Evolutionary conservation across 2,797 vertebrate genomes (phyloP).

Genomic region (Crotalus adamanteus): DNA sequence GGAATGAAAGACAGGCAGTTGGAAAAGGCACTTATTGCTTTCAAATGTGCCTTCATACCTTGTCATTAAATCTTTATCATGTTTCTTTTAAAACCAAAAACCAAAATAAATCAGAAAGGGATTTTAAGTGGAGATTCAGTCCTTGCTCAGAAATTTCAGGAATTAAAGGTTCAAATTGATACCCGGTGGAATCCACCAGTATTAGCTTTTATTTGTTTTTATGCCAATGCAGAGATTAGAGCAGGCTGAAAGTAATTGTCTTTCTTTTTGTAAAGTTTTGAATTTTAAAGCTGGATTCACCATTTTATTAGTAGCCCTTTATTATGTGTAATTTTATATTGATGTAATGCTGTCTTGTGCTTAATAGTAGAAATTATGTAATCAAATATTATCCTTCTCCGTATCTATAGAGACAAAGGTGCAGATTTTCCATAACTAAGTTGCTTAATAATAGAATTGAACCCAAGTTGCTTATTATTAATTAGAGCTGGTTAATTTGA

Average conservation of each 20-base stretch:
- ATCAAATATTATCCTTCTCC: not conserved
- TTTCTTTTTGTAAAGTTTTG: not conserved
- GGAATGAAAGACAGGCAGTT: constrained; percentile 16
- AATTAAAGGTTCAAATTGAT: not conserved
- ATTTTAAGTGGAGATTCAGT: not conserved
- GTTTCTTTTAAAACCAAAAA: not conserved
- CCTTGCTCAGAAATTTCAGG: not conserved
- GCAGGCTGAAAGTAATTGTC: not conserved
- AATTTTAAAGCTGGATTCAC: not conserved
- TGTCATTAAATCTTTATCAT: not conserved
- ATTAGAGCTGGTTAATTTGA: not conserved
- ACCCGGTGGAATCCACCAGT: not conserved
- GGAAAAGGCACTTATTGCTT: constrained; percentile 9
- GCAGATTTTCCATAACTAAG: not conserved
- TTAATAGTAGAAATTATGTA: not conserved
- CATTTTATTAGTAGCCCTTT: not conserved
- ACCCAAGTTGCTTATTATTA: not conserved
- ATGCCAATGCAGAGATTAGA: not conserved
- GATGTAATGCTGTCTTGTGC: not conserved
- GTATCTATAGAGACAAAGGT: not conserved
- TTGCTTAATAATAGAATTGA: not conserved
- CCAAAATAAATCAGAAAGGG: not conserved
- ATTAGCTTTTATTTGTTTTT: not conserved
- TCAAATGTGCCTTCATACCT: not conserved
- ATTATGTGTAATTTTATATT: not conserved